These are phyloP conservation scores for Ailurus styani DNA, from an alignment of 2,113 vertebrate genomes.

Conservation along the genomic window DNA sequence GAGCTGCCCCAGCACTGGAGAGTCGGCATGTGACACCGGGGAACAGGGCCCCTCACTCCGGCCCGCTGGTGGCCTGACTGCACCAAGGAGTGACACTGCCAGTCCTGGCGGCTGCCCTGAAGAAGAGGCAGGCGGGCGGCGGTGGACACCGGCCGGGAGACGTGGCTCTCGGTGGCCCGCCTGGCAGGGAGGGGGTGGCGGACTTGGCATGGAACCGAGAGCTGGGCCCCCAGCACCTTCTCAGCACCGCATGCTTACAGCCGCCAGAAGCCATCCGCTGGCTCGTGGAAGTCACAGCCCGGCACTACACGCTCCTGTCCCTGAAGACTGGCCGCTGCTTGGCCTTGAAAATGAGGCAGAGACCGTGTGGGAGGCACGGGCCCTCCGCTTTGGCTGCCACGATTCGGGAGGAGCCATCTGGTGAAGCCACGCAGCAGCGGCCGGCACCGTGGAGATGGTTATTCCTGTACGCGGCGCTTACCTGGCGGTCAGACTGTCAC, in stretches of 20 bases:
- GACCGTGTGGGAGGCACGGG: neutral
- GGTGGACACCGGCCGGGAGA: neutral
- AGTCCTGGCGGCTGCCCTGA: neutral
- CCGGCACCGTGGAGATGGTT: neutral
- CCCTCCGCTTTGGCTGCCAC: neutral
- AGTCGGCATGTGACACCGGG: neutral
- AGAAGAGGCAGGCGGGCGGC: neutral
- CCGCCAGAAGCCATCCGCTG: neutral
- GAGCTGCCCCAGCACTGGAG: fast-evolving
- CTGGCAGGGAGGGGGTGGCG: neutral
- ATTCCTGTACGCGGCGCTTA: neutral
- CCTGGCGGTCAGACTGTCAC: neutral
- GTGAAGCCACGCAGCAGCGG: neutral
- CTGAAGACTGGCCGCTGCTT: neutral
- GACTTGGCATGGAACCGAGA: neutral
- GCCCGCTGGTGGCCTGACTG: neutral
- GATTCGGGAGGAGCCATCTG: neutral
- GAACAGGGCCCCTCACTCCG: neutral
- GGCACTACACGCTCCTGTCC: fast-evolving
- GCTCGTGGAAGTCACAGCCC: neutral
- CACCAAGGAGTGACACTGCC: neutral
- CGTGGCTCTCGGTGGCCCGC: fast-evolving
- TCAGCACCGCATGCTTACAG: neutral
- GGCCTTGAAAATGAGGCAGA: fast-evolving
- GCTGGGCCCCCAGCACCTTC: neutral